Evolutionary conservation across 2,797 vertebrate genomes (phyloP).

Genomic region (Rhinella marina): DNA sequence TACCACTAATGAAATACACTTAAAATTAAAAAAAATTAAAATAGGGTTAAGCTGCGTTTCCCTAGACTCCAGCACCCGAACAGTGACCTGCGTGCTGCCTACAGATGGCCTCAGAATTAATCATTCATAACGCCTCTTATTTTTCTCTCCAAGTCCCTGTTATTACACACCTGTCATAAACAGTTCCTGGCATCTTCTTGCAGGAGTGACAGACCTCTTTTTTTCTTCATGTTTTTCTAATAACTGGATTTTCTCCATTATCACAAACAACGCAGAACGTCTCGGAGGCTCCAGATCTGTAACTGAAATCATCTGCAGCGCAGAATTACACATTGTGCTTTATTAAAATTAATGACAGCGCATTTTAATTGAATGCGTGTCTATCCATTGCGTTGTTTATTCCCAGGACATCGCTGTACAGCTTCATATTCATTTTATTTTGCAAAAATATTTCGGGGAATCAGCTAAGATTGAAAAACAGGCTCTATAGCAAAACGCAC

Average conservation of each 20-base stretch:
- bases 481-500: no score
- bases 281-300: constrained; percentile 26
- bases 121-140: background rate
- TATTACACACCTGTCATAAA: constrained; percentile 53
- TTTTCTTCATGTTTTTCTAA: constrained; percentile 58
- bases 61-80: background rate
- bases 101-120: background rate
- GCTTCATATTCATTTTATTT: background rate
- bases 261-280: constrained; percentile 49
- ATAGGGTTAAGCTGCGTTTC: background rate
- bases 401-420: background rate
- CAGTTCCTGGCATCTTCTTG: constrained; percentile 9
- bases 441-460: background rate
- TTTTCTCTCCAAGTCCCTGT: background rate
- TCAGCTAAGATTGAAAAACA: background rate
- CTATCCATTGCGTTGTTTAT: constrained; percentile 19
- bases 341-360: constrained; percentile 48
- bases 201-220: background rate
- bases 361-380: constrained; percentile 34
- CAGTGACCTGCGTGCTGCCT: background rate
- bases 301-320: constrained; percentile 36
- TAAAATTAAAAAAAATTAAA: background rate
- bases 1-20: background rate
- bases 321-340: constrained; percentile 39
- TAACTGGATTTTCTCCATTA: constrained; percentile 51